These are phyloP conservation scores for Spermophilus dauricus DNA, from an alignment of 2,113 vertebrate genomes.

Conservation along the genomic window DNA sequence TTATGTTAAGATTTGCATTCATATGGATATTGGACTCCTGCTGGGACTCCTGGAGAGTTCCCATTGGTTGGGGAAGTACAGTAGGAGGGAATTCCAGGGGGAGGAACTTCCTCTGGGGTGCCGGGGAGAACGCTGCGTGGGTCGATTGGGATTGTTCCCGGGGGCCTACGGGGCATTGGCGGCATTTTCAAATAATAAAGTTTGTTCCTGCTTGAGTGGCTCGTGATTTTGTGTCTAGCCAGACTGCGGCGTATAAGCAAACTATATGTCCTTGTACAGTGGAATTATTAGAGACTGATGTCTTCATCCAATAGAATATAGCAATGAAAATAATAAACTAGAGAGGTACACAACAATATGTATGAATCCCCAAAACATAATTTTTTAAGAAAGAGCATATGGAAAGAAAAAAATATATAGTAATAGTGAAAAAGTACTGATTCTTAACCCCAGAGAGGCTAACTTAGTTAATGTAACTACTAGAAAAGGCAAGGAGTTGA, in stretches of 20 bases:
- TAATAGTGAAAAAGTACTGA: neutral
- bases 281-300: neutral
- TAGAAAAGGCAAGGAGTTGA: neutral
- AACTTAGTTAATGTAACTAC: neutral
- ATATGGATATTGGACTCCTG: too few species aligned
- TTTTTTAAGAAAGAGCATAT: neutral
- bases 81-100: too few species aligned
- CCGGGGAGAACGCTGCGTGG: too few species aligned
- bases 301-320: neutral
- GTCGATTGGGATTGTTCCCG: too few species aligned
- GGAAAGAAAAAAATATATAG: neutral
- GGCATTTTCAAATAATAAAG: too few species aligned
- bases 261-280: neutral
- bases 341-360: neutral
- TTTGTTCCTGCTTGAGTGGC: too few species aligned
- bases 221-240: too few species aligned
- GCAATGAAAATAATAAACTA: neutral
- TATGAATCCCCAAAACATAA: neutral
- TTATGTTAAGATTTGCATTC: too few species aligned
- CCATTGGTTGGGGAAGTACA: too few species aligned
- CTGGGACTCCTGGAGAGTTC: too few species aligned
- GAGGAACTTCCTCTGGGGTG: too few species aligned
- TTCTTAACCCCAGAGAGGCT: neutral
- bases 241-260: neutral
- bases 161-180: fast-evolving